Conservation (phyloP, 2,888 invertebrate genomes). For the Trissolcus brochymenae region DNA sequence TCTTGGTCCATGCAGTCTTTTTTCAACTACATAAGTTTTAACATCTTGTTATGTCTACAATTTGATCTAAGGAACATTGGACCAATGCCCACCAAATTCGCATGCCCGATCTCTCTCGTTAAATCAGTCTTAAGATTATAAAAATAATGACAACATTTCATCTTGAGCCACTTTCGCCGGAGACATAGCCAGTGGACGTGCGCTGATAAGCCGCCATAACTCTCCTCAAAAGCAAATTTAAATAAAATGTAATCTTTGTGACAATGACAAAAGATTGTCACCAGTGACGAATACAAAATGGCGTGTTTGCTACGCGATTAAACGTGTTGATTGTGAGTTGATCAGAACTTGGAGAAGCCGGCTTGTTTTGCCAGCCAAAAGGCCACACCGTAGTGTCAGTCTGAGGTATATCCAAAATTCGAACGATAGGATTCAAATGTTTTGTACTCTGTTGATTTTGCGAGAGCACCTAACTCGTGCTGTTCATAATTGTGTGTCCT, state of each 20-base stretch:
- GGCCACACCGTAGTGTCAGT: too few relatives aligned
- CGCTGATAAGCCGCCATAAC: background rate
- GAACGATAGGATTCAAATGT: background rate
- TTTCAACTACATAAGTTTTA: background rate
- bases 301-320: too few relatives aligned
- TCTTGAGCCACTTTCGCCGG: too few relatives aligned
- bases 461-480: background rate
- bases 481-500: conserved; percentile 11
- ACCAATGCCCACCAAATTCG: conserved; percentile 54
- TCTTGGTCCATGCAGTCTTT: conserved; percentile 45
- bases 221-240: background rate
- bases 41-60: background rate
- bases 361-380: too few relatives aligned
- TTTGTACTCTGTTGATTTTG: background rate
- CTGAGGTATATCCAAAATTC: too few relatives aligned
- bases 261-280: background rate
- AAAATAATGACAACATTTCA: too few relatives aligned
- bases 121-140: too few relatives aligned
- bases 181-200: too few relatives aligned
- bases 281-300: too few relatives aligned
- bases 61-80: conserved; percentile 24
- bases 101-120: conserved; percentile 47
- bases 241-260: background rate
- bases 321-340: conserved; percentile 6
- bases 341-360: too few relatives aligned